Evolutionary conservation across 2,797 vertebrate species (phyloP).

Genomic region (Takifugu rubripes): DNA sequence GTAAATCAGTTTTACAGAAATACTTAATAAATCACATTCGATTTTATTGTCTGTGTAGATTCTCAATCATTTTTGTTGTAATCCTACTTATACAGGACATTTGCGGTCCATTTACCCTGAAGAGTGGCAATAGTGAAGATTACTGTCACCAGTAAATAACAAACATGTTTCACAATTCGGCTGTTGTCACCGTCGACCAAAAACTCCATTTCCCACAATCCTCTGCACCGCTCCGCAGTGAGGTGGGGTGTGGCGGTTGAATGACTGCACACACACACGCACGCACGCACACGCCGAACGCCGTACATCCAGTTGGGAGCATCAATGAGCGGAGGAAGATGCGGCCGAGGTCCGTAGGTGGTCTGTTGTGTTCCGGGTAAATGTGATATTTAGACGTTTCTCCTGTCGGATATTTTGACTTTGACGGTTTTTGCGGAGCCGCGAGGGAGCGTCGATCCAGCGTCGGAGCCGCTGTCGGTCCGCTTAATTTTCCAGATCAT

Average conservation of each 20-base stretch:
- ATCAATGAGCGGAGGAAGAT: slow-evolving; percentile 50
- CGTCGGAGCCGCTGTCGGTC: slow-evolving; percentile 41
- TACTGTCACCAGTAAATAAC: not conserved
- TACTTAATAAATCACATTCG: not conserved
- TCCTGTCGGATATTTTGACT: slow-evolving; percentile 16
- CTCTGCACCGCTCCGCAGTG: slow-evolving; percentile 67
- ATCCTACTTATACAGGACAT: too few species aligned
- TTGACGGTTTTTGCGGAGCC: slow-evolving; percentile 22
- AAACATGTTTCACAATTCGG: not conserved
- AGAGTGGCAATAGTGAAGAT: too few species aligned
- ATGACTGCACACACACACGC: slow-evolving; percentile 1
- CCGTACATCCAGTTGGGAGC: slow-evolving; percentile 46
- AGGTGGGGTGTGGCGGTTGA: slow-evolving; percentile 71
- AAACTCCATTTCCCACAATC: slow-evolving; percentile 67
- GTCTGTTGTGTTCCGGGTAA: slow-evolving; percentile 16
- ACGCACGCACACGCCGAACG: slow-evolving; percentile 11
- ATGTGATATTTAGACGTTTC: slow-evolving; percentile 9
- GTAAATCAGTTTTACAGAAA: not conserved
- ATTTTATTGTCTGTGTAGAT: too few species aligned
- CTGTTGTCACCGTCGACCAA: not conserved
- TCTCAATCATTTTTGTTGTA: too few species aligned
- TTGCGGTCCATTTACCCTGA: too few species aligned
- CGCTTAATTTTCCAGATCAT: slow-evolving; percentile 40
- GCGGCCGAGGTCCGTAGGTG: slow-evolving; percentile 28
- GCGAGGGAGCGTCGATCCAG: slow-evolving; percentile 57